Base-by-base conservation (phyloP, 2,113 vertebrate genomes). In the Oriolus oriolus region DNA sequence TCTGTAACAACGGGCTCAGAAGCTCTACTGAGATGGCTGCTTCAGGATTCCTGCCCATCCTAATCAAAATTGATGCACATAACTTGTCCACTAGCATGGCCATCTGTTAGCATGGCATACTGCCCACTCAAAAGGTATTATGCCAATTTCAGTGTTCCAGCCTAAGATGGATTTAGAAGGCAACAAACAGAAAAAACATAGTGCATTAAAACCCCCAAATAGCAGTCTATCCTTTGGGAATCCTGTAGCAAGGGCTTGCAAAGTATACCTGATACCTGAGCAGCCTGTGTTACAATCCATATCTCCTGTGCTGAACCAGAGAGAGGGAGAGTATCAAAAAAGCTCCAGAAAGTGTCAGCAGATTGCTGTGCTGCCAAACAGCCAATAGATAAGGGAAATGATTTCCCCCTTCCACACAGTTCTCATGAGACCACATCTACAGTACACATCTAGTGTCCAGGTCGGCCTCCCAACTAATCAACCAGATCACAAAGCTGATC, bases 51-150 rank as follows among this genome's bases (percentile, higher is more conserved):
- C 68, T 94, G 57, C 73, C 86, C 79, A 78, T 57, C 20, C 16
- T 93, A 92, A 97, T 93, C 95, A 93, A 95, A 97, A 96, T 70
- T 77, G 84, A 94, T 87, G 90, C 61, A 84, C 16, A 50, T 41
- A 94, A 82, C 49, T 87, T 97, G 79, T 77, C 87, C 75, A 89
- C 69, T 83, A 80, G 71, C 53, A 73, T 49, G 61, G 50, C 83
- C 94, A 97, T 71, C 94, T 97, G 90, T 93, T 86, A 78, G 31
- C 6, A 10, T 96, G 89, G 73, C 90, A 87, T 28, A 22, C 61
- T 79, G 92, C 91, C 80, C 81, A 35, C 83, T 69, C 79, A 42
- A 52, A 93, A 96, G 77, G 23, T 87, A 79, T 85, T 93, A 89
- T 69, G 76, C 86, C 86, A 96, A 57, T 96, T 94, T 90, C 59